Evolutionary conservation across 2,888 invertebrate species (phyloP).

Genomic region (Drosophila glabriapex): DNA sequence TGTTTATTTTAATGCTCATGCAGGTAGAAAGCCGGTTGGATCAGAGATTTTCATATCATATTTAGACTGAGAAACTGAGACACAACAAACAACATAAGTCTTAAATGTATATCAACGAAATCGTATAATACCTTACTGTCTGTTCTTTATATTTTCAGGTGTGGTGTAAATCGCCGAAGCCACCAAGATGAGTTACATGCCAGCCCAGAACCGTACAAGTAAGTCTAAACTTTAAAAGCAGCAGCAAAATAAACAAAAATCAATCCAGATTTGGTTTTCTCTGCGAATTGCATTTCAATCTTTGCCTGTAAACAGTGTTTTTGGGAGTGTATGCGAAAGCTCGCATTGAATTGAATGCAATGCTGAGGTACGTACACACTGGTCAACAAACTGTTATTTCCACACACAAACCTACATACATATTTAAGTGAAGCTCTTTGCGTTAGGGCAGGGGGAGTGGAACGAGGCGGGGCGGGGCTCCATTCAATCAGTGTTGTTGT

Average conservation of each 20-base stretch:
- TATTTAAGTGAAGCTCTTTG: constrained; percentile 21
- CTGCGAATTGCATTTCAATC: background rate
- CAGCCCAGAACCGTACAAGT: constrained; percentile 93
- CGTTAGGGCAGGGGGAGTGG: background rate
- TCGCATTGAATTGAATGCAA: background rate
- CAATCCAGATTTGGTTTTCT: background rate
- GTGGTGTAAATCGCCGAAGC: constrained; percentile 89
- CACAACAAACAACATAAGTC: background rate
- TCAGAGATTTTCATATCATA: background rate
- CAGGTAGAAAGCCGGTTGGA: constrained; percentile 13
- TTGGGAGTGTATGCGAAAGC: background rate
- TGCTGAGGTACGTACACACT: background rate
- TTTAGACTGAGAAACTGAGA: background rate
- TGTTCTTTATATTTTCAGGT: constrained; percentile 85
- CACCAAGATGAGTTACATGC: constrained; percentile 94
- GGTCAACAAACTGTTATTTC: constrained; percentile 9
- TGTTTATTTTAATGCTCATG: background rate
- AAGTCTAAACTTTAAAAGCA: constrained; percentile 86
- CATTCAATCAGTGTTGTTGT: constrained; percentile 1
- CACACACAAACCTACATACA: background rate
- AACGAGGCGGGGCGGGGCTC: background rate
- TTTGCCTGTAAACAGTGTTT: background rate
- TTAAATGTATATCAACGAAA: background rate
- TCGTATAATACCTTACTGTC: background rate
- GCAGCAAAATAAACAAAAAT: background rate